These are phyloP conservation scores for Drosophila paranaensis DNA, from an alignment of 2,888 invertebrate genomes.

Conservation along the genomic window DNA sequence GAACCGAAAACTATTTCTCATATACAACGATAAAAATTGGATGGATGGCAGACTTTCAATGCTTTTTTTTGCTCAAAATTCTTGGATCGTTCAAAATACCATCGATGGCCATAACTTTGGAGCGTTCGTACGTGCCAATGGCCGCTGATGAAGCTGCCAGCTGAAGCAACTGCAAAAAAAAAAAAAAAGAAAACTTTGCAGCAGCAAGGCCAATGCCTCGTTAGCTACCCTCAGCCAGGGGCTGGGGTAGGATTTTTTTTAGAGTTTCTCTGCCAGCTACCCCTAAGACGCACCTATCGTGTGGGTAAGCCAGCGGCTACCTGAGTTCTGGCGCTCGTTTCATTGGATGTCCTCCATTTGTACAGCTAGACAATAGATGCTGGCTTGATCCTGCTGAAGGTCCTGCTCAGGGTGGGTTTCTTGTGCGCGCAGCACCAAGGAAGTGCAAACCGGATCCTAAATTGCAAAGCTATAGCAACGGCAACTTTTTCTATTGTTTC, in stretches of 20 bases:
- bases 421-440: conserved; percentile 54
- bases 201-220: conserved; percentile 14
- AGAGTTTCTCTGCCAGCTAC: conserved; percentile 11
- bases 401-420: conserved; percentile 36
- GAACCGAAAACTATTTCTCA: conserved; percentile 84
- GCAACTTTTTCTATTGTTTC: conserved; percentile 18
- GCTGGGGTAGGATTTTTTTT: conserved; percentile 50
- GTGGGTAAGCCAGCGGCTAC: conserved; percentile 50
- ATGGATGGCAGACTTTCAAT: conserved; percentile 8
- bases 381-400: not conserved
- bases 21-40: conserved; percentile 62
- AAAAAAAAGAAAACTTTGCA: conserved; percentile 15
- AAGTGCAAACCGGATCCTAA: conserved; percentile 58
- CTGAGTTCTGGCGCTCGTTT: conserved; percentile 42
- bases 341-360: conserved; percentile 61
- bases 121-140: conserved; percentile 71
- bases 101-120: conserved; percentile 78
- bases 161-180: not conserved
- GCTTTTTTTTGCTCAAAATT: conserved; percentile 84
- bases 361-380: conserved; percentile 24
- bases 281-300: conserved; percentile 58
- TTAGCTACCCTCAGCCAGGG: conserved; percentile 8
- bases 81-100: conserved; percentile 85
- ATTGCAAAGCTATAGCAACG: conserved; percentile 14
- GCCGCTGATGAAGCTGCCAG: conserved; percentile 37